Percentiles rank a stretch among this genome's conserved stretches.
These are phyloP conservation scores for Artibeus lituratus DNA, from an alignment of 2,797 vertebrate genomes.

Conservation along the genomic window DNA sequence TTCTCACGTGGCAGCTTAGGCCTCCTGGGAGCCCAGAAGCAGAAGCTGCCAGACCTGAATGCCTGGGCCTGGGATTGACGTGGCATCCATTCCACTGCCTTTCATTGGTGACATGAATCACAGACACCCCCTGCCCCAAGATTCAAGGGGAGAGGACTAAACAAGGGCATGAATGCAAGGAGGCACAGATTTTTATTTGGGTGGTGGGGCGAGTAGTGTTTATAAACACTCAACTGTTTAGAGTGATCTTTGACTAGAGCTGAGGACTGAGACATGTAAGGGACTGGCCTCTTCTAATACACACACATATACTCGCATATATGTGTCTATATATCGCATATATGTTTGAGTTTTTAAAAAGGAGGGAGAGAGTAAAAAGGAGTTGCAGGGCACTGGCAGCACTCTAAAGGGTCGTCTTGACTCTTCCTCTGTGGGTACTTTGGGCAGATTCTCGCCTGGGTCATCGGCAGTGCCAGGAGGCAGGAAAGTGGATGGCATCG, in stretches of 20 bases:
- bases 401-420: not conserved
- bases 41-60: not conserved
- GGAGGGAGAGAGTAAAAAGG: not conserved
- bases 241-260: not conserved
- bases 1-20: not conserved
- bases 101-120: not conserved
- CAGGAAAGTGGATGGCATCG: not conserved
- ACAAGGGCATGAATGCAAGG: not conserved
- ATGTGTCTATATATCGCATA: not conserved
- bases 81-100: not conserved
- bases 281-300: not conserved
- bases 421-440: not conserved
- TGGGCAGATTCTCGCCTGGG: not conserved
- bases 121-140: not conserved
- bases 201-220: not conserved
- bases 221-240: not conserved
- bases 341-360: not conserved
- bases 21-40: not conserved
- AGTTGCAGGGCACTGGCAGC: not conserved
- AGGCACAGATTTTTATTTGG: not conserved
- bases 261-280: not conserved
- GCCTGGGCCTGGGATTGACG: not conserved
- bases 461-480: not conserved
- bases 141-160: not conserved
- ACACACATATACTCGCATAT: not conserved